phyloP scores from a whole-genome alignment of 2,888 invertebrate species.

The Synergus gifuensis region DNA sequence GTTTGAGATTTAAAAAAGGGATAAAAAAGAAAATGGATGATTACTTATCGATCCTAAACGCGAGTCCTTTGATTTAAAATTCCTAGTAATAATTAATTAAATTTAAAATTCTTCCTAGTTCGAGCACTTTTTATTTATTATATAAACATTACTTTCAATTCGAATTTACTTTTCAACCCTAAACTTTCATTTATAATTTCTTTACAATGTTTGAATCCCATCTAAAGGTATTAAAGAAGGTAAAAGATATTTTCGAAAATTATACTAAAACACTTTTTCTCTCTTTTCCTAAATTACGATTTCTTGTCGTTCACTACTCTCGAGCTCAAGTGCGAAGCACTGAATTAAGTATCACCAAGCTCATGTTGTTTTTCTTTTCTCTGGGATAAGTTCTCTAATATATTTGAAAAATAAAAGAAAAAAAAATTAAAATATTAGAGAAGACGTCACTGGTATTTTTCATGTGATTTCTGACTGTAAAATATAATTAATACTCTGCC shows the following conservation, averaged over 20 bases:
- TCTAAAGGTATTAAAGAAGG: background rate
- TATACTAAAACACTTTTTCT: background rate
- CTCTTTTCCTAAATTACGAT: conserved; percentile 5
- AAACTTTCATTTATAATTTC: background rate
- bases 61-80: background rate
- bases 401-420: background rate
- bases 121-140: background rate
- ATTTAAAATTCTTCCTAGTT: background rate
- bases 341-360: conserved; percentile 39
- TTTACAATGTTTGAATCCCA: background rate
- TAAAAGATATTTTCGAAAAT: background rate
- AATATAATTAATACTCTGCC: conserved; percentile 37
- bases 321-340: conserved; percentile 23
- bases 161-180: background rate
- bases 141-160: background rate
- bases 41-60: background rate
- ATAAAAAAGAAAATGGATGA: background rate
- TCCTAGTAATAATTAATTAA: background rate
- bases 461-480: conserved; percentile 1
- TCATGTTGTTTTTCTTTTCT: conserved; percentile 10
- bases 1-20: too few species aligned
- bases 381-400: conserved; percentile 21
- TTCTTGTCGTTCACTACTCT: background rate
- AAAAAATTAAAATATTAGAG: conserved; percentile 2
- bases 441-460: conserved; percentile 5